A percentile compares a stretch with the other conserved stretches of the same genome.
Conservation (phyloP, 2,888 invertebrate species). For the Lottia gigantea region DNA sequence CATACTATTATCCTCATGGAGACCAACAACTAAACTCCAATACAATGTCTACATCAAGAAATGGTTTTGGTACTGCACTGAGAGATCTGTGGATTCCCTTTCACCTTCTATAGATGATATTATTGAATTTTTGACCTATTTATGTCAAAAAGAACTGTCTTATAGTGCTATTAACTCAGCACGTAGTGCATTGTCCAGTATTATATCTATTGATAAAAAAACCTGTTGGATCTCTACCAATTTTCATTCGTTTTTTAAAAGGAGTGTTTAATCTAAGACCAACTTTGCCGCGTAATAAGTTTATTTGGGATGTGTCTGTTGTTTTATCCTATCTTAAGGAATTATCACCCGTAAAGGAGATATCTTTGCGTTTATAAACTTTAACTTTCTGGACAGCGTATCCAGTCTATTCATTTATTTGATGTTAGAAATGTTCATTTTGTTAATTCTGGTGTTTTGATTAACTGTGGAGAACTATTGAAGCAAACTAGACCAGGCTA, state of each 20-base stretch:
- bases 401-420: conserved; percentile 19
- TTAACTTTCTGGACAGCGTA: conserved; percentile 15
- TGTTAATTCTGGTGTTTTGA: conserved; percentile 6
- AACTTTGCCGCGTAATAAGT: conserved; percentile 10
- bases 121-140: background rate
- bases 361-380: background rate
- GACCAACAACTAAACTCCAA: background rate
- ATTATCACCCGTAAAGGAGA: background rate
- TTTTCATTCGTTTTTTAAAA: conserved; percentile 20
- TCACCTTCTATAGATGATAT: background rate
- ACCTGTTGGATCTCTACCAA: conserved; percentile 10
- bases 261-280: conserved; percentile 25
- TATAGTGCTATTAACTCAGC: background rate
- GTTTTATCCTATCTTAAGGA: conserved; percentile 3
- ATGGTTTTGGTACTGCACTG: background rate
- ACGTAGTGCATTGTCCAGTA: no score
- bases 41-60: background rate
- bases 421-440: conserved; percentile 20
- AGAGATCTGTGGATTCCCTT: background rate
- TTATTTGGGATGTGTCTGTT: conserved; percentile 14
- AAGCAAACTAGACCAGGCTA: conserved; percentile 22
- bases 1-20: background rate
- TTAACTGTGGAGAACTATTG: conserved; percentile 20
- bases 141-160: background rate
- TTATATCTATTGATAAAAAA: background rate